phyloP scores from a whole-genome alignment of 2,113 vertebrate species.

The Psittacus erithacus region DNA sequence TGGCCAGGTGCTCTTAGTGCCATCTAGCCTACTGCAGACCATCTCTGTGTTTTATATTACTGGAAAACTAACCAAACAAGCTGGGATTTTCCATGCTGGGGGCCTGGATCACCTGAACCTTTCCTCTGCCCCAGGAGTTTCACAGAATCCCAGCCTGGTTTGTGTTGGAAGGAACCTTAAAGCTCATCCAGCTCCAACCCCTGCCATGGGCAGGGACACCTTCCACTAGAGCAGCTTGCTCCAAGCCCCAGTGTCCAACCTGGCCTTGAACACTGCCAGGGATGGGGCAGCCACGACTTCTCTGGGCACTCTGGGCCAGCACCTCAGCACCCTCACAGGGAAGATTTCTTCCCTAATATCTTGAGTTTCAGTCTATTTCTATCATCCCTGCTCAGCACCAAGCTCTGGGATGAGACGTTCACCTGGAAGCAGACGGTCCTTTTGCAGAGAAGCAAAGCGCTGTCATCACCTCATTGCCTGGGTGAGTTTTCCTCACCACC shows the following conservation, averaged over 20 bases:
- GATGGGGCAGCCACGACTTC: not conserved
- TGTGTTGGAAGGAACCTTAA: not conserved
- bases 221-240: not conserved
- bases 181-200: not conserved
- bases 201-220: accelerated
- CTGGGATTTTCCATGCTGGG: not conserved
- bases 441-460: not conserved
- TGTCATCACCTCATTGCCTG: not conserved
- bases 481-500: not conserved
- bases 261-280: not conserved
- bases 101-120: not conserved
- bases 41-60: not conserved
- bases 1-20: not conserved
- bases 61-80: not conserved
- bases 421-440: not conserved
- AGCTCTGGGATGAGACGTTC: not conserved
- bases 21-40: not conserved
- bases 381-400: not conserved
- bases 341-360: not conserved
- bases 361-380: not conserved
- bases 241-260: not conserved
- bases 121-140: not conserved
- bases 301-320: not conserved
- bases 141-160: not conserved
- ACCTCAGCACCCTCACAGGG: not conserved